Percentiles rank a stretch among this genome's conserved stretches.
phyloP scores from a whole-genome alignment of 2,888 invertebrate genomes.

The Sarcophaga variegata region DNA sequence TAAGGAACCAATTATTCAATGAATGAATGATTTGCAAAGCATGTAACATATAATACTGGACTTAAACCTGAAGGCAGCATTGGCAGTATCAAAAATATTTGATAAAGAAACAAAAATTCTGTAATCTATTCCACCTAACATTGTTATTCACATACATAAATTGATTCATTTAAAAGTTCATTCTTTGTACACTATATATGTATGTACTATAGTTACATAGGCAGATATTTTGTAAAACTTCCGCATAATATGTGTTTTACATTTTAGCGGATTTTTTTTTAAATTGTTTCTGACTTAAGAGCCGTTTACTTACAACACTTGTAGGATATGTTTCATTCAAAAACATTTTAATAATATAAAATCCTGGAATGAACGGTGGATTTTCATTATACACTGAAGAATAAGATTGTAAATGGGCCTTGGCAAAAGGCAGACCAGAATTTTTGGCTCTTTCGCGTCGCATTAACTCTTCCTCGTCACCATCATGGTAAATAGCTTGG shows the following conservation, averaged over 20 bases:
- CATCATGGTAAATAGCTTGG: slow-evolving; percentile 84
- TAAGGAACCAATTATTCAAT: too few species aligned
- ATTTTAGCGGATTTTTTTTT: not conserved
- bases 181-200: not conserved
- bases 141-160: too few species aligned
- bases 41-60: too few species aligned
- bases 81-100: too few species aligned
- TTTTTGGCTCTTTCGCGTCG: slow-evolving; percentile 70
- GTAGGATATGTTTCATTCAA: slow-evolving; percentile 82
- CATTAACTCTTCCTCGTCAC: slow-evolving; percentile 73
- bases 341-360: slow-evolving; percentile 85
- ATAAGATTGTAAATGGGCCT: slow-evolving; percentile 76
- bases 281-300: not conserved
- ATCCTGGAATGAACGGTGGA: slow-evolving; percentile 87
- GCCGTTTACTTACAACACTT: slow-evolving; percentile 75
- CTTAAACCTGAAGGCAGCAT: too few species aligned
- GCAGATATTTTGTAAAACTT: not conserved
- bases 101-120: too few species aligned
- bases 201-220: not conserved
- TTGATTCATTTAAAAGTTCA: too few species aligned
- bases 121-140: too few species aligned
- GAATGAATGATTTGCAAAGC: too few species aligned
- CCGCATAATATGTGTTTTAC: not conserved
- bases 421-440: slow-evolving; percentile 79
- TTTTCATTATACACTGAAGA: slow-evolving; percentile 79